These are phyloP conservation scores for Paratrypauchen microcephalus DNA, from an alignment of 2,797 vertebrate genomes.

Conservation along the genomic window DNA sequence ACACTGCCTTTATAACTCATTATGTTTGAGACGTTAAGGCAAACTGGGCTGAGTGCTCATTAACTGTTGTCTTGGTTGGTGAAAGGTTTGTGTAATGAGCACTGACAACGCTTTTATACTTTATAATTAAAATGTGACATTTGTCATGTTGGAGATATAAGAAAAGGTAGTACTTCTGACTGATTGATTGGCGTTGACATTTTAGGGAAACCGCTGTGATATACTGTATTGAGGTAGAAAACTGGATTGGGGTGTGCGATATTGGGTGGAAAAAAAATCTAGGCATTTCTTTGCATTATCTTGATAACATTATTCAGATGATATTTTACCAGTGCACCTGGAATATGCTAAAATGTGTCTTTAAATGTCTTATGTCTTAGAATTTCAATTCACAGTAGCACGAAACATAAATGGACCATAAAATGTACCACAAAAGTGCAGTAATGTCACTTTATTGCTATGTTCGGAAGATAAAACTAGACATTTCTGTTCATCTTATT, in stretches of 20 bases:
- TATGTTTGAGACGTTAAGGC: constrained; percentile 14
- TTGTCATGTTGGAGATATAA: no score
- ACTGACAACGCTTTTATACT: constrained; percentile 19
- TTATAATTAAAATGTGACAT: no score
- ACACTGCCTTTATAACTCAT: not conserved
- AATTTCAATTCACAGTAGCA: no score
- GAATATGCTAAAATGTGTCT: no score
- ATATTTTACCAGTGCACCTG: no score
- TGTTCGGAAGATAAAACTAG: no score
- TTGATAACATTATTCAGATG: no score
- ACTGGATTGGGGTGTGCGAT: not conserved
- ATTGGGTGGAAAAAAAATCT: not conserved
- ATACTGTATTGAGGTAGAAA: not conserved
- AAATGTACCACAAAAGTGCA: no score
- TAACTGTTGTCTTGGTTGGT: constrained; percentile 7
- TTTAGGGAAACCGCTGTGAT: not conserved
- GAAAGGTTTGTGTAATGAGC: constrained; percentile 36
- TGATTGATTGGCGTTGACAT: not conserved
- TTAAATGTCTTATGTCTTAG: no score
- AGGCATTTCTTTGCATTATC: not conserved
- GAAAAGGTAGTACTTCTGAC: not conserved
- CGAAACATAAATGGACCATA: no score
- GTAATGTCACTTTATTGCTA: no score
- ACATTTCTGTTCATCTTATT: no score
- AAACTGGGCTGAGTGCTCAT: constrained; percentile 16